phyloP scores from a whole-genome alignment of 2,888 invertebrate species.

The Heliconius hortense region DNA sequence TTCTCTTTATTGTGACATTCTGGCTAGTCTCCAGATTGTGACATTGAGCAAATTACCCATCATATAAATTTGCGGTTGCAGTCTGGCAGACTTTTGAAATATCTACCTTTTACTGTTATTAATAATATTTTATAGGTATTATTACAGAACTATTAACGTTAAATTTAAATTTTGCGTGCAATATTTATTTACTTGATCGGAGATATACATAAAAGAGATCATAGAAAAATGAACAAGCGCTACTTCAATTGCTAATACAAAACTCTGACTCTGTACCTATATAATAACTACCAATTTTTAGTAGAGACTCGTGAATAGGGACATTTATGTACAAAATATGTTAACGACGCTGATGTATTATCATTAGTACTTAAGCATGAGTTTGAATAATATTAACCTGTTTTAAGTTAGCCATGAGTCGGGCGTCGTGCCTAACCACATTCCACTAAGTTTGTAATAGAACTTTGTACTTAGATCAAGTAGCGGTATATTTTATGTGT shows the following conservation, averaged over 20 bases:
- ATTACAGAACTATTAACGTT: neutral
- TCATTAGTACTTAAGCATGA: conserved; percentile 50
- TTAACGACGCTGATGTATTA: conserved; percentile 47
- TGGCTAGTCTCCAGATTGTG: conserved; percentile 70
- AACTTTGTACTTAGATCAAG: conserved; percentile 51
- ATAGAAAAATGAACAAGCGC: conserved; percentile 56
- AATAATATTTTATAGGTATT: neutral
- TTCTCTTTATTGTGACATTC: conserved; percentile 75
- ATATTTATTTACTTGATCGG: neutral
- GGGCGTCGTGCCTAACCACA: conserved; percentile 58
- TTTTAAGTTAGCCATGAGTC: conserved; percentile 56
- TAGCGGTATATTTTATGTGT: conserved; percentile 44
- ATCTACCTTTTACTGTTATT: conserved; percentile 6
- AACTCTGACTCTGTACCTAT: conserved; percentile 32
- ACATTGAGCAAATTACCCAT: conserved; percentile 63
- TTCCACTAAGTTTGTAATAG: conserved; percentile 56
- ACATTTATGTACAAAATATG: conserved; percentile 46
- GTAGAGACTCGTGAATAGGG: conserved; percentile 28
- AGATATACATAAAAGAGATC: neutral
- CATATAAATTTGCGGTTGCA: conserved; percentile 48
- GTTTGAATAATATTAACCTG: conserved; percentile 59
- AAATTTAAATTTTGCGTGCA: neutral
- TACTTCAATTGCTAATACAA: conserved; percentile 56
- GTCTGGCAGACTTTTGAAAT: conserved; percentile 37
- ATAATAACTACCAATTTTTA: conserved; percentile 31